These are phyloP conservation scores for Ips typographus DNA, from an alignment of 1,140 invertebrate genomes.

Conservation along the genomic window DNA sequence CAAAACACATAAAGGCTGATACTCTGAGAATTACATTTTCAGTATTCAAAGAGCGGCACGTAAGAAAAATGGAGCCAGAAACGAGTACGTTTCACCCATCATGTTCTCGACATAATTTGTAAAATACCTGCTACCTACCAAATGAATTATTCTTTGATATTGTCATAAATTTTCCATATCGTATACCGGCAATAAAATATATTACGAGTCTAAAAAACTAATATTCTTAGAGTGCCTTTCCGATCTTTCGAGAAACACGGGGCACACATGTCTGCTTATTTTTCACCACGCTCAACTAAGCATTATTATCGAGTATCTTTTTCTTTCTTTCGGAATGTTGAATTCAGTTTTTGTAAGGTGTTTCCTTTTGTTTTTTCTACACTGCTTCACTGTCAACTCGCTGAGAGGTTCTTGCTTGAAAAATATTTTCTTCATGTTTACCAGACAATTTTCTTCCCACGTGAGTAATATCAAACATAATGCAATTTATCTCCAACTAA, in stretches of 20 bases:
- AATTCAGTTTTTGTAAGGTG: conserved; percentile 14
- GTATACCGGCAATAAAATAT: conserved; percentile 33
- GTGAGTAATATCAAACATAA: too few species aligned
- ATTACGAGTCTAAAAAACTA: conserved; percentile 35
- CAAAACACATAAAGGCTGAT: too few species aligned
- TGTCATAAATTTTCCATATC: conserved; percentile 35
- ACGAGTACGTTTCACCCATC: conserved; percentile 25
- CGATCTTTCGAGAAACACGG: conserved; percentile 26
- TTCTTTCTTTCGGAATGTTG: conserved; percentile 12
- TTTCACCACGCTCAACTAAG: conserved; percentile 28
- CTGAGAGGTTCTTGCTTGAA: too few species aligned
- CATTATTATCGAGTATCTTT: conserved; percentile 20
- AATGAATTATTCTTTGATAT: conserved; percentile 36
- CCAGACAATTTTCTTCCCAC: too few species aligned
- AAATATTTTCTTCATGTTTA: too few species aligned
- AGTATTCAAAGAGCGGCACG: conserved; percentile 23
- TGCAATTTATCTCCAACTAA: too few species aligned
- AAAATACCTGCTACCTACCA: conserved; percentile 30
- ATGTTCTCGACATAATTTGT: conserved; percentile 27
- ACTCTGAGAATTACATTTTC: not conserved
- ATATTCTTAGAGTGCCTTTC: conserved; percentile 33
- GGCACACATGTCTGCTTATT: conserved; percentile 35
- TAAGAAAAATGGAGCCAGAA: conserved; percentile 23
- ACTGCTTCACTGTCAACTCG: too few species aligned
- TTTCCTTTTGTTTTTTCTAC: not conserved